Conservation (phyloP, 1,140 invertebrate genomes). For the Oryzaephilus surinamensis region DNA sequence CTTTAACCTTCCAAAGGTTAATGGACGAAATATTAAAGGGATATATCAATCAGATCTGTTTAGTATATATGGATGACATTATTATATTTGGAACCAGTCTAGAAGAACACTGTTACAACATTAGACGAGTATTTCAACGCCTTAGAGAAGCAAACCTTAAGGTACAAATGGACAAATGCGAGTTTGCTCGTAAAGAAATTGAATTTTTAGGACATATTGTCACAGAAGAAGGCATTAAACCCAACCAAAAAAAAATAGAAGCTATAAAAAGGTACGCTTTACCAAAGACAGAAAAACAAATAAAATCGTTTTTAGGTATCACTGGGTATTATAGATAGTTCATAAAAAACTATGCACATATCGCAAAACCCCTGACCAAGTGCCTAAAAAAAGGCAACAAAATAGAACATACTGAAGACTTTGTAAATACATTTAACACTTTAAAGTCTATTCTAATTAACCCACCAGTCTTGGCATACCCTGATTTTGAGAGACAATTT, state of each 20-base stretch:
- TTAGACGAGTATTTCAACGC: too few relatives aligned
- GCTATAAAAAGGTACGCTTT: slow-evolving; percentile 27
- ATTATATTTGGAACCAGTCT: too few relatives aligned
- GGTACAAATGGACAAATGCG: too few relatives aligned
- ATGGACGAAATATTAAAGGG: too few relatives aligned
- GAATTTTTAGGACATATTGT: slow-evolving; percentile 35
- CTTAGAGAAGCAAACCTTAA: too few relatives aligned
- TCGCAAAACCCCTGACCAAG: slow-evolving; percentile 26
- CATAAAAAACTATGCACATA: slow-evolving; percentile 23
- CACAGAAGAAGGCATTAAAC: slow-evolving; percentile 29
- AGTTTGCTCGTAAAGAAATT: slow-evolving; percentile 34
- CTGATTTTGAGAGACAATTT: slow-evolving; percentile 24
- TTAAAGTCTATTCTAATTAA: slow-evolving; percentile 28
- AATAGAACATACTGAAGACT: slow-evolving; percentile 18
- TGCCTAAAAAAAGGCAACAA: slow-evolving; percentile 22
- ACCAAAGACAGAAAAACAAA: slow-evolving; percentile 11
- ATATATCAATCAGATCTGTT: too few relatives aligned
- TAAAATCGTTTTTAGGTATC: slow-evolving; percentile 35
- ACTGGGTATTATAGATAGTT: slow-evolving; percentile 30
- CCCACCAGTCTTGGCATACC: slow-evolving; percentile 31
- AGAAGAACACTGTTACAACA: too few relatives aligned
- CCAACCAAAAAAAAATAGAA: slow-evolving; percentile 33
- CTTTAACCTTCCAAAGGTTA: too few relatives aligned
- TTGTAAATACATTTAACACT: slow-evolving; percentile 13
- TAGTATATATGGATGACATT: too few relatives aligned